Base-by-base conservation (phyloP, 2,113 vertebrate genomes). In the Hucho hucho region DNA sequence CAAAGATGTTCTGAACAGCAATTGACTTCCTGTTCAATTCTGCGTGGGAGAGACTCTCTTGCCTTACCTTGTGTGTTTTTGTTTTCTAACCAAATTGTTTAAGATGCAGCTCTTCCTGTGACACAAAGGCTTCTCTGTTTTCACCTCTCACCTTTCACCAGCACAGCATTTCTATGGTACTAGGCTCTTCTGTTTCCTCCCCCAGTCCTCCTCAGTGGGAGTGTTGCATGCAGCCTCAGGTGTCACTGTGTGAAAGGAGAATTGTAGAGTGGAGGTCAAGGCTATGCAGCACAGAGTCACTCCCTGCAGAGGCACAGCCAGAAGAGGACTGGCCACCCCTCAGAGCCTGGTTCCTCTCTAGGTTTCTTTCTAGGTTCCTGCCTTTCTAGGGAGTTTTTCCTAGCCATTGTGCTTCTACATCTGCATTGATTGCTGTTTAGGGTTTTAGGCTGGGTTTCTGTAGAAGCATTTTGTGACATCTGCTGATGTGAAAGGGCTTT, bases 11-110 rank as follows among this genome's bases (percentile, higher is more conserved):
- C 82, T 83, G 82, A 88, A 83, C 76, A 85, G 72, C 6, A n/a
- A 43, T 73, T 47, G 6, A 37, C 46, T 81, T 88, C 75, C 80
- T 87, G 85, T 82, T 86, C 82, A 79, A 79, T 67, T 70, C 4
- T 29, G 76, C 73, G 81, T 79, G 75, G 79, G 73, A 1, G 59
- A 84, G 1, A 74, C 7, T 68, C 58, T 73, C 5, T 59, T 25
- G 37, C 64, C 73, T 76, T 80, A 13, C 63, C 59, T 84, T 69
- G 64, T 73, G 80, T 87, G 79, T 53, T 85, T 67, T 81, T 82
- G 76, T 74, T 77, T 81, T 0, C 74, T 58, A 22, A 9, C 73
- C 22, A 69, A 32, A 32, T 72, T 86, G 83, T 89, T 87, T 89
- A 84, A 80, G 67, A 82, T 83, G 86, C 80, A 2, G 28, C 73